phyloP scores from a whole-genome alignment of 2,888 invertebrate genomes.

The Tethea ocularis region DNA sequence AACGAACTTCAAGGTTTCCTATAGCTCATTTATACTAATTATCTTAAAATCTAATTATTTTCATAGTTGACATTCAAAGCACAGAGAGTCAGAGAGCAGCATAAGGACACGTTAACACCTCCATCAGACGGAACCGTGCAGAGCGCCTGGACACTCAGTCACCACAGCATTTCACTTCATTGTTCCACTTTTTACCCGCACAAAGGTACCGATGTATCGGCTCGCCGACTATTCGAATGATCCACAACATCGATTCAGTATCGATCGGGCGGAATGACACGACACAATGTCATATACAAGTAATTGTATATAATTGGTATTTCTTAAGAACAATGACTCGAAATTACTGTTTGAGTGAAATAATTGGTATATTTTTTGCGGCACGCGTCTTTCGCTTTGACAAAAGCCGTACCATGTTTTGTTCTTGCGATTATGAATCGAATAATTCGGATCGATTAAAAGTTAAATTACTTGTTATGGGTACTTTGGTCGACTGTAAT shows the following conservation, averaged over 20 bases:
- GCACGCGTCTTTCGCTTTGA: conserved; percentile 61
- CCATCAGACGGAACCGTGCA: neutral
- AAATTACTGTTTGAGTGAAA: conserved; percentile 80
- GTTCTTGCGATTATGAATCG: conserved; percentile 51
- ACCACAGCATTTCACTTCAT: conserved; percentile 58
- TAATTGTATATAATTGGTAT: conserved; percentile 83
- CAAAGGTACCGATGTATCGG: conserved; percentile 47
- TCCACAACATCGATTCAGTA: conserved; percentile 70
- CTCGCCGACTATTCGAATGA: conserved; percentile 62
- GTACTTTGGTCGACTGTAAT: neutral
- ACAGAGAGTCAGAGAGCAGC: neutral
- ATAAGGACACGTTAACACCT: conserved; percentile 3
- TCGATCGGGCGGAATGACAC: conserved; percentile 72
- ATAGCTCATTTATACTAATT: neutral
- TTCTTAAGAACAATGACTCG: conserved; percentile 81
- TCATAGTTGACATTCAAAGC: neutral
- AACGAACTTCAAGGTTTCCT: no score
- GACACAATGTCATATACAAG: conserved; percentile 79
- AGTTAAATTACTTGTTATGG: neutral
- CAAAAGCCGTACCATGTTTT: conserved; percentile 62
- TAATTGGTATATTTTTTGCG: conserved; percentile 74
- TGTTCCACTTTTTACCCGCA: conserved; percentile 67
- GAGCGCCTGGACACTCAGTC: neutral
- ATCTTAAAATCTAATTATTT: no score
- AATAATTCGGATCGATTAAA: conserved; percentile 30